A percentile compares a stretch with the other conserved stretches of the same genome.
phyloP scores from a whole-genome alignment of 2,797 vertebrate species.

The Emys orbicularis region DNA sequence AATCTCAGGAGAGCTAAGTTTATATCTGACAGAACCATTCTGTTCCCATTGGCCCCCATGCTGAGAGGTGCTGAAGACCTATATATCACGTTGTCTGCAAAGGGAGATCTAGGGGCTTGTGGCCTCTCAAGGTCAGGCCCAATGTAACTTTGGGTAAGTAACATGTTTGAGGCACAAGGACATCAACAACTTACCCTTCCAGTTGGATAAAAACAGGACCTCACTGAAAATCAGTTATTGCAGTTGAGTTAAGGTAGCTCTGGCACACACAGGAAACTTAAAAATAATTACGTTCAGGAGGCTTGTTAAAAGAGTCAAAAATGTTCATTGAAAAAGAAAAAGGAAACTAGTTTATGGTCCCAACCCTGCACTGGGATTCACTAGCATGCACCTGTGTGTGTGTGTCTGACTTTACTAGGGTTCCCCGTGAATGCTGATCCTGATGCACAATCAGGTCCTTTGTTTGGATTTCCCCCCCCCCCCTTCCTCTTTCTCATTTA shows the following conservation, averaged over 20 bases:
- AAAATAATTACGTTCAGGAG: background rate
- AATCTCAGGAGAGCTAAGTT: background rate
- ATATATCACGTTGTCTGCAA: too few relatives aligned
- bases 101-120: fast-evolving
- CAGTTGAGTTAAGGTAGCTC: background rate
- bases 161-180: background rate
- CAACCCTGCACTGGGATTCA: background rate
- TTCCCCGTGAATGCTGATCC: background rate
- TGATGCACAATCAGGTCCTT: background rate
- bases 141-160: background rate
- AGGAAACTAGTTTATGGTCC: background rate
- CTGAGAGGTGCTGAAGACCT: background rate
- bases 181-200: background rate
- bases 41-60: fast-evolving
- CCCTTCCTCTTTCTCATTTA: slow-evolving; percentile 55
- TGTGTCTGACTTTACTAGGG: slow-evolving; percentile 25
- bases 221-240: background rate
- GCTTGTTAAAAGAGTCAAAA: background rate
- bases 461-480: slow-evolving; percentile 42
- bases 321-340: background rate
- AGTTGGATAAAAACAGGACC: background rate
- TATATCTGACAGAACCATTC: background rate
- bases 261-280: background rate
- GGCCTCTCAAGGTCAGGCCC: background rate
- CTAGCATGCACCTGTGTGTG: background rate